Evolutionary conservation across 2,113 vertebrate species (phyloP), one percentile per base, ranked within the genome.

Genomic region (Polyodon spathula): DNA sequence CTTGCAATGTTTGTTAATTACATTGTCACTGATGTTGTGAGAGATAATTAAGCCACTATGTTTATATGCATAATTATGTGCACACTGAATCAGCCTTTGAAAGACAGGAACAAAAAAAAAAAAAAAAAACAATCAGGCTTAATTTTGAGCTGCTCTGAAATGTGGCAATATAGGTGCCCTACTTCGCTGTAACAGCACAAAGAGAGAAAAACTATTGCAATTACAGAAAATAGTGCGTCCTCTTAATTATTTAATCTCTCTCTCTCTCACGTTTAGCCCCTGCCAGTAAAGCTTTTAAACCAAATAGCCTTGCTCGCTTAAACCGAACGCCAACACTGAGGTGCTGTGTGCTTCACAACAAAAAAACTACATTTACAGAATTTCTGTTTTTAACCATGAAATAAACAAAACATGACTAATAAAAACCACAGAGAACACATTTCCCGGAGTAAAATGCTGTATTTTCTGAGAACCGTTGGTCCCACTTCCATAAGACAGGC

Each of bases 41-140:
- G 93, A 95, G 95, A 97, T 98, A 98, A 98, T 98, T 97, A 98
- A 98, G 95, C 94, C 95, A 94, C 94, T 98, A 95, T 98, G 95
- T 98, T 98, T 98, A 97, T 97, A 97, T 96, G 95, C 93, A 98
- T 97, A 98, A 98, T 98, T 97, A 97, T 92, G 94, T 92, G 92
- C 72, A 90, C 89, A 81, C 76, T 87, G 88, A 86, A 91, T 91
- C 90, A 91, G 90, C 90, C 87, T 95, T 91, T 87, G 84, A 86
- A 89, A 86, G 78, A 90, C 84, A 91, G 81, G 73, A 67, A 82
- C 43, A 68, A 73, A 67, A 65, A 64, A 69, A 63, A 62, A 60
- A 68, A 66, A 64, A 66, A 58, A 65, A 66, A 73, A 74, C 76
- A 76, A 75, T 71, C 16, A 54, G 53, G 27, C 85, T 84, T 87